Percentiles rank a stretch among this genome's conserved stretches.
Conservation (phyloP, 1,140 invertebrate species). For the Radopholus similis region DNA sequence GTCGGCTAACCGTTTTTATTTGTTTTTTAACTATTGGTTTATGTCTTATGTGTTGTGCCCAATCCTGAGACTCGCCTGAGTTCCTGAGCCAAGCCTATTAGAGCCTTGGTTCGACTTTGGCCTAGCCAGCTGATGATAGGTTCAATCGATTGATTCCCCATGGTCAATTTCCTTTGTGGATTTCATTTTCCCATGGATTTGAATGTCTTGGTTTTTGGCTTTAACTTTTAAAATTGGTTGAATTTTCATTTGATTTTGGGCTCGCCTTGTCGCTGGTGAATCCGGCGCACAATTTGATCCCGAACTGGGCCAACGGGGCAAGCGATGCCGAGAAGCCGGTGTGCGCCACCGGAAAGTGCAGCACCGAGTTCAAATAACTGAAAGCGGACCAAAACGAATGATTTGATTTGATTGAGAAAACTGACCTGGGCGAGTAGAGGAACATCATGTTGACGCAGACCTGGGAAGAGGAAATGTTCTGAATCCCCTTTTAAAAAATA, state of each 20-base stretch:
- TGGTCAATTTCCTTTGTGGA: too few relatives aligned
- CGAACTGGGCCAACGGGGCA: conserved; percentile 54
- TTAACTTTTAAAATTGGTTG: not conserved
- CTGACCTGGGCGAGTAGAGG: conserved; percentile 47
- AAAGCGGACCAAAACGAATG: conserved; percentile 10
- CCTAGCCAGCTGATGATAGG: too few relatives aligned
- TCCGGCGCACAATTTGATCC: conserved; percentile 47
- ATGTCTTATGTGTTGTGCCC: too few relatives aligned
- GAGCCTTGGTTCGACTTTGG: too few relatives aligned
- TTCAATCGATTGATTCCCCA: too few relatives aligned
- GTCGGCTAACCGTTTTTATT: too few relatives aligned
- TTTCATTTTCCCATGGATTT: too few relatives aligned
- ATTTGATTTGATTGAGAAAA: not conserved
- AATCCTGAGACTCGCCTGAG: too few relatives aligned
- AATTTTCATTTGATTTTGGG: not conserved
- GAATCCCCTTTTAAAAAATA: too few relatives aligned
- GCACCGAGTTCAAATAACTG: conserved; percentile 45
- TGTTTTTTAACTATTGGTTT: too few relatives aligned
- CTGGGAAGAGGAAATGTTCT: not conserved
- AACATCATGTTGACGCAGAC: conserved; percentile 55
- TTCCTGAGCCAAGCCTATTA: too few relatives aligned
- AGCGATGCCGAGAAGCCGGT: conserved; percentile 56
- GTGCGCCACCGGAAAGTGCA: conserved; percentile 46
- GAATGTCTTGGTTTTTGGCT: too few relatives aligned
- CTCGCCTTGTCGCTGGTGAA: conserved; percentile 44